Evolutionary conservation across 2,888 invertebrate species (phyloP), one percentile per base, ranked within the genome.

Genomic region (Margaritifera margaritifera): DNA sequence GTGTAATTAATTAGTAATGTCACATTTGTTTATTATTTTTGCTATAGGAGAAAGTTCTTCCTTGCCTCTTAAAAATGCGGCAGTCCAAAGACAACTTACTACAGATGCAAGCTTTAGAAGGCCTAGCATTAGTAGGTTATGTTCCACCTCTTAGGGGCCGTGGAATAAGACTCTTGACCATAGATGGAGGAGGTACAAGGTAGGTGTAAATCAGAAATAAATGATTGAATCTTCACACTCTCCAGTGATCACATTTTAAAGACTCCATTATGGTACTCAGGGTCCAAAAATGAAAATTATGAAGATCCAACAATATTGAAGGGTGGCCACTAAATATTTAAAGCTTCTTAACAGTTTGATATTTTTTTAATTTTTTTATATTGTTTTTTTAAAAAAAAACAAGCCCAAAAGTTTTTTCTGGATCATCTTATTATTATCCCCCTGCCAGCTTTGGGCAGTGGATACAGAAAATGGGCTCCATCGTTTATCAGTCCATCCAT

Each of bases 131-230:
- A 70, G 88, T 95, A 77, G 96, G 96, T 0, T 92, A 94, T 87
- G 89, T 92, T 0, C 92, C 93, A 61, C 93, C 95, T 6, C 91
- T 94, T 6, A 92, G 92, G 68, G 93, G 93, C 1, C 91, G 92
- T 50, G 96, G 97, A 1, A 94, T 96, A 61, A 92, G 94, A 85
- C 93, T 97, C 67, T 91, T 97, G 64, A 92, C 95, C 0, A 94
- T 97, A 82, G 97, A 97, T 91, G 97, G 97, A 4, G 97, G 97
- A 58, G 97, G 97, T 62, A 94, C 95, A 72, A 90, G 92, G 92
- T 92, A 84, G 59, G 22, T 25, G 59, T 59, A 59, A 24, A 64
- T 0, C 55, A 60, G 24, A 6, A 27, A 27, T 3, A 18, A 11
- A 51, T 25, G 27, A 50, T 54, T 18, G 15, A 18, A 27, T 22